phyloP scores from a whole-genome alignment of 2,797 vertebrate genomes.

The Yasuhikotakia modesta region DNA sequence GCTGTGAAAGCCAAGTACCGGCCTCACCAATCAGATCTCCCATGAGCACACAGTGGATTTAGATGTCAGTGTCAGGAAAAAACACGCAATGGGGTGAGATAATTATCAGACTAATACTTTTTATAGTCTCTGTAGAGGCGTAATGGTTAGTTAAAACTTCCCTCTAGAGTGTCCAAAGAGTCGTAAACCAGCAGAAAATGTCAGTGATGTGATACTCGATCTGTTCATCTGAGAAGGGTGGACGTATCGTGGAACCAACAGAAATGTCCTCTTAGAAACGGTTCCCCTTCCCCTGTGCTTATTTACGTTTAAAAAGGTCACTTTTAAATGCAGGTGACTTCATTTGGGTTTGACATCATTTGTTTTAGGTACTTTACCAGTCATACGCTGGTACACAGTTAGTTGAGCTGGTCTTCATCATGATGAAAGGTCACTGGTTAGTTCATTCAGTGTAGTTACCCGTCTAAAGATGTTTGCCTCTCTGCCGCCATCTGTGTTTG shows the following conservation, averaged over 20 bases:
- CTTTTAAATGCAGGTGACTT: constrained; percentile 25
- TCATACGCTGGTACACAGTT: too few species aligned
- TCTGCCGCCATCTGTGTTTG: too few species aligned
- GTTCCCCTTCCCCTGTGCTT: constrained; percentile 53
- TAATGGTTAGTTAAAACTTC: constrained; percentile 42
- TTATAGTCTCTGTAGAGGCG: constrained; percentile 8
- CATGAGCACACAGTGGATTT: constrained; percentile 16
- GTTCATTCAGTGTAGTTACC: too few species aligned
- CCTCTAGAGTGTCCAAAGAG: constrained; percentile 44
- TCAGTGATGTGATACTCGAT: constrained; percentile 49
- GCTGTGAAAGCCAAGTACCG: constrained; percentile 27
- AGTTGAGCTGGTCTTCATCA: too few species aligned
- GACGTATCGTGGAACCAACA: constrained; percentile 53
- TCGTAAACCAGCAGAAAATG: constrained; percentile 49
- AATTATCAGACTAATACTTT: constrained; percentile 38
- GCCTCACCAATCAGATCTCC: constrained; percentile 35
- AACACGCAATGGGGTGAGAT: constrained; percentile 39
- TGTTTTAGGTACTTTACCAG: too few species aligned
- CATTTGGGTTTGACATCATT: constrained; percentile 9
- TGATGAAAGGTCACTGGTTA: too few species aligned
- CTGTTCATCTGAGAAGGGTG: constrained; percentile 32
- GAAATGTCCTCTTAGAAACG: constrained; percentile 65
- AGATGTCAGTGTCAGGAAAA: constrained; percentile 40
- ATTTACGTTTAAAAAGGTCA: constrained; percentile 65
- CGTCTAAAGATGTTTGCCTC: too few species aligned